phyloP scores from a whole-genome alignment of 1,140 invertebrate genomes.

The Leptestheria dahalacensis region DNA sequence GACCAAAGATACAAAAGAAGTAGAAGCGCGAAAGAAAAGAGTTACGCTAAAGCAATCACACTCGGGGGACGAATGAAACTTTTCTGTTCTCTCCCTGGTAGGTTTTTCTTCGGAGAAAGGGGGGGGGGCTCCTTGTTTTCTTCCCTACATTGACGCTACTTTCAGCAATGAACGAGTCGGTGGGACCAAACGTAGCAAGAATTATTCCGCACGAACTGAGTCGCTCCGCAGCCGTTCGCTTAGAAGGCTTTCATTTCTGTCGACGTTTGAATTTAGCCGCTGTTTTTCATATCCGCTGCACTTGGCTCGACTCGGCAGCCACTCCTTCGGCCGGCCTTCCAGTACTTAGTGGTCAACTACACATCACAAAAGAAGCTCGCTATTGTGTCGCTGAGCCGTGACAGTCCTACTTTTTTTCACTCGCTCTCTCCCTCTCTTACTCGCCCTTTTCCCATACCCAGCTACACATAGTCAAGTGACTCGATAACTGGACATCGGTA shows the following conservation, averaged over 20 bases:
- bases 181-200: neutral
- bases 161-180: neutral
- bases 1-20: too few species aligned
- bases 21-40: neutral
- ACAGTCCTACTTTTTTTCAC: too few species aligned
- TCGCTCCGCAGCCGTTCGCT: neutral
- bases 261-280: neutral
- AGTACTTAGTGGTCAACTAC: neutral
- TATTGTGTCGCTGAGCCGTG: too few species aligned
- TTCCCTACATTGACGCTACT: neutral
- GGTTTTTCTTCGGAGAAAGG: neutral
- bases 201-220: neutral
- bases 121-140: neutral
- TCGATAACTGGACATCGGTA: too few species aligned
- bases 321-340: neutral
- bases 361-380: too few species aligned
- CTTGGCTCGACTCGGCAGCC: neutral
- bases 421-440: too few species aligned
- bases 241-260: neutral
- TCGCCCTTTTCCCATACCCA: too few species aligned
- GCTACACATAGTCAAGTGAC: too few species aligned
- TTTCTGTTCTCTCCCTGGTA: neutral
- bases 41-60: neutral
- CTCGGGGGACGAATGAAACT: neutral
- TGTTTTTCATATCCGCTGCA: neutral